Evolutionary conservation across 2,113 vertebrate genomes (phyloP).

Genomic region (Anser brachyrhynchus): DNA sequence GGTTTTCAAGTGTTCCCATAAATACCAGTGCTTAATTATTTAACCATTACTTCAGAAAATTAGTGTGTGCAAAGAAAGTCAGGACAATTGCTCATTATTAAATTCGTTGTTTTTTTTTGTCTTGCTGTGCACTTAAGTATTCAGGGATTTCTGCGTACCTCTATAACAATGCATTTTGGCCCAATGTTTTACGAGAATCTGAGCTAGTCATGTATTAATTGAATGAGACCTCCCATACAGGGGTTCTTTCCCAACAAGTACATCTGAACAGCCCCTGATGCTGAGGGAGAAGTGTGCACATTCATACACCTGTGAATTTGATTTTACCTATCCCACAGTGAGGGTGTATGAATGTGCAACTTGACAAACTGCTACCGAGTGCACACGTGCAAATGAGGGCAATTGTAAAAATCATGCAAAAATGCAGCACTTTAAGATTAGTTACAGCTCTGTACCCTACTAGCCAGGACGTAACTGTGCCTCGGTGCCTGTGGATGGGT

Average conservation of each 20-base stretch:
- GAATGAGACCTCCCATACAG: background rate
- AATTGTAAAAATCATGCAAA: background rate
- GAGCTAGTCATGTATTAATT: background rate
- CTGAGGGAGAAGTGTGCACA: background rate
- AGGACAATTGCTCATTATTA: background rate
- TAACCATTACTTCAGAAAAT: background rate
- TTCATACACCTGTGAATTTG: background rate
- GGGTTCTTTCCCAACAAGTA: background rate
- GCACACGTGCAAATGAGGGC: background rate
- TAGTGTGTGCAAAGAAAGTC: background rate
- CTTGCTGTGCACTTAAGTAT: background rate
- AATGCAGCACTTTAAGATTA: slow-evolving; percentile 14
- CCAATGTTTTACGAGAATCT: background rate
- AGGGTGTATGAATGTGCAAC: background rate
- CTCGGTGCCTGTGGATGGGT: background rate
- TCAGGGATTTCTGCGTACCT: slow-evolving; percentile 12
- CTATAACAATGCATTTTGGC: background rate
- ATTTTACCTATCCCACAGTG: background rate
- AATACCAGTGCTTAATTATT: background rate
- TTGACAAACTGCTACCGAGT: background rate
- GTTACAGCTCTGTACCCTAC: background rate
- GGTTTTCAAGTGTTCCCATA: background rate
- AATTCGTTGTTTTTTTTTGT: background rate
- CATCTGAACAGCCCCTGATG: background rate
- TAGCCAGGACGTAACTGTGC: background rate